A percentile compares a stretch with the other conserved stretches of the same genome.
These are phyloP conservation scores for Eueides isabella DNA, from an alignment of 1,140 invertebrate species.

Conservation along the genomic window DNA sequence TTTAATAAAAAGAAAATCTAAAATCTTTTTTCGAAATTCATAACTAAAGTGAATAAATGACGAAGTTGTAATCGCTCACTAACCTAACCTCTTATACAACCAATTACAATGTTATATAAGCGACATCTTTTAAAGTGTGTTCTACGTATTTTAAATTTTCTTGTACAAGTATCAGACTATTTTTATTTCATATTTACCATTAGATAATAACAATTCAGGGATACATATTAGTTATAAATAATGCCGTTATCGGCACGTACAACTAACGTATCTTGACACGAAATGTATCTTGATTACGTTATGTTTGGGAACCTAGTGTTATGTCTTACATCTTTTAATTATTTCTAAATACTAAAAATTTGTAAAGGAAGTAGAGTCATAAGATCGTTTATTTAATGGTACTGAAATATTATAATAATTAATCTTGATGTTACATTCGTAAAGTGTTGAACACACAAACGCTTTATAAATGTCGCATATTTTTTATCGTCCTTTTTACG, in stretches of 20 bases:
- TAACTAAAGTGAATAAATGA: conserved; percentile 7
- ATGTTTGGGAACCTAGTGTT: too few relatives aligned
- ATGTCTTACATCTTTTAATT: background rate
- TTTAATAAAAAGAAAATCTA: background rate
- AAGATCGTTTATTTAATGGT: conserved; percentile 9
- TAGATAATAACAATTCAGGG: too few relatives aligned
- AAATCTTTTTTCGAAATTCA: background rate
- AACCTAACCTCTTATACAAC: conserved; percentile 13
- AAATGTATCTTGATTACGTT: too few relatives aligned
- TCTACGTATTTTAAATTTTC: background rate
- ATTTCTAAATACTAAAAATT: background rate
- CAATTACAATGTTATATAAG: conserved; percentile 12
- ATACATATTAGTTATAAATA: too few relatives aligned
- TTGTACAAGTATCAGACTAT: background rate
- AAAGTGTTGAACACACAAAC: conserved; percentile 1
- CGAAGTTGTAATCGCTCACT: conserved; percentile 8
- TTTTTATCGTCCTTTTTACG: conserved; percentile 29
- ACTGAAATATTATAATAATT: conserved; percentile 34
- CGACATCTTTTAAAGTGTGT: background rate
- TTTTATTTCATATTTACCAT: background rate
- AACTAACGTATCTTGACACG: too few relatives aligned
- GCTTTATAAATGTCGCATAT: conserved; percentile 27
- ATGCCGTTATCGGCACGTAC: too few relatives aligned
- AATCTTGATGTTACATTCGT: conserved; percentile 28
- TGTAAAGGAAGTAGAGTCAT: conserved; percentile 16